A percentile compares a stretch with the other conserved stretches of the same genome.
These are phyloP conservation scores for Sycophila texana DNA, from an alignment of 2,888 invertebrate genomes.

Conservation along the genomic window DNA sequence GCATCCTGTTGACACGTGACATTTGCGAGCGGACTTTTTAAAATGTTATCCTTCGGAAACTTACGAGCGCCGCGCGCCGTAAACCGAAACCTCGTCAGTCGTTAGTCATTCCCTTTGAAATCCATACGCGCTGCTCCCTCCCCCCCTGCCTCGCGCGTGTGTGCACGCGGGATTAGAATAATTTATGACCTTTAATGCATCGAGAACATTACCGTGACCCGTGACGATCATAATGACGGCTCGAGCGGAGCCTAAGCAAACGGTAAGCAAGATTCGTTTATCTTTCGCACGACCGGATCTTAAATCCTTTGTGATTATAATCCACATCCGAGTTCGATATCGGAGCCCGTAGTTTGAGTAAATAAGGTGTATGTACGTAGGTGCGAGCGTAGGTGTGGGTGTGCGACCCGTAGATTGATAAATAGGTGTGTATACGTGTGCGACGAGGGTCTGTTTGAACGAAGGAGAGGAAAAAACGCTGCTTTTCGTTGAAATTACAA, in stretches of 20 bases:
- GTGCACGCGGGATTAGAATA: slow-evolving; percentile 16
- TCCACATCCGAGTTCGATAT: too few species aligned
- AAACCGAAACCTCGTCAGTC: slow-evolving; percentile 25
- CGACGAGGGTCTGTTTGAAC: too few species aligned
- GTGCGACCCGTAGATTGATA: too few species aligned
- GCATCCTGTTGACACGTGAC: slow-evolving; percentile 45
- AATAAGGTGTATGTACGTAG: too few species aligned
- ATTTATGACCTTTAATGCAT: slow-evolving; percentile 25
- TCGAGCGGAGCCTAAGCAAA: not conserved
- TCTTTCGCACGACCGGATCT: too few species aligned
- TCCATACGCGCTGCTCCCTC: not conserved
- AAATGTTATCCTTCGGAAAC: slow-evolving; percentile 34
- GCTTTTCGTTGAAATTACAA: too few species aligned
- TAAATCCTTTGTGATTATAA: too few species aligned
- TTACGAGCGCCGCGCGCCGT: slow-evolving; percentile 8
- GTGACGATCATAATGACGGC: not conserved
- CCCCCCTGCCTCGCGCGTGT: not conserved
- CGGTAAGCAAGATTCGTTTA: not conserved
- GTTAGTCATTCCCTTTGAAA: slow-evolving; percentile 30
- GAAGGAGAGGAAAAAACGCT: too few species aligned
- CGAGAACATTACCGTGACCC: not conserved
- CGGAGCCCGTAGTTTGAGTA: too few species aligned
- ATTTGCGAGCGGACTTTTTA: slow-evolving; percentile 32
- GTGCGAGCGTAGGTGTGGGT: too few species aligned
- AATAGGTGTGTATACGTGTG: too few species aligned